Evolutionary conservation across 2,113 vertebrate genomes (phyloP).

Genomic region (Xiphophorus couchianus): DNA sequence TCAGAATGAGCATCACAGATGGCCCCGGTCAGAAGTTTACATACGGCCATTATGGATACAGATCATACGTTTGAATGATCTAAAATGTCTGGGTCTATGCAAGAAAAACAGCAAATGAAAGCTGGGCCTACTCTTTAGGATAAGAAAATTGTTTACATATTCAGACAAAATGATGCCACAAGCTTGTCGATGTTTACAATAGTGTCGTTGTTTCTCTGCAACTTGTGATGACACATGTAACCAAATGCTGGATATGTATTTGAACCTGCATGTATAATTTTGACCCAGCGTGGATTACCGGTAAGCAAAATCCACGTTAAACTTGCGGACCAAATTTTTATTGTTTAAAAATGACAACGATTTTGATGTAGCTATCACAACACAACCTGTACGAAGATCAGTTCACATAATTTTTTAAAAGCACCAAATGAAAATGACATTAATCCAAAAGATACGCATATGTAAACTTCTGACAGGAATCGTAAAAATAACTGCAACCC

Average conservation of each 20-base stretch:
- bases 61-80: neutral
- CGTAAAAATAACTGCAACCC: no score
- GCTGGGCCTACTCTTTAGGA: neutral
- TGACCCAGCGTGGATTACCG: no score
- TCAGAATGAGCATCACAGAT: slow-evolving; percentile 46
- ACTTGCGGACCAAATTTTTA: no score
- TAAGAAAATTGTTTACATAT: neutral
- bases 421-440: neutral
- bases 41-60: neutral
- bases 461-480: neutral
- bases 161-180: neutral
- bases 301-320: no score
- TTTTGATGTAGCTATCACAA: no score
- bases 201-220: neutral
- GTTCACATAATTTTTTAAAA: neutral
- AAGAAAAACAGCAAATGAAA: neutral
- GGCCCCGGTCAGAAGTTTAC: slow-evolving; percentile 9
- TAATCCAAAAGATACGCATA: neutral
- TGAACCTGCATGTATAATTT: neutral
- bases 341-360: no score
- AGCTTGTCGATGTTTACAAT: neutral
- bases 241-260: neutral
- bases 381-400: no score
- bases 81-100: neutral
- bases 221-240: neutral